Base-by-base conservation (phyloP, 2,113 vertebrate species). In the Eurypyga helias region DNA sequence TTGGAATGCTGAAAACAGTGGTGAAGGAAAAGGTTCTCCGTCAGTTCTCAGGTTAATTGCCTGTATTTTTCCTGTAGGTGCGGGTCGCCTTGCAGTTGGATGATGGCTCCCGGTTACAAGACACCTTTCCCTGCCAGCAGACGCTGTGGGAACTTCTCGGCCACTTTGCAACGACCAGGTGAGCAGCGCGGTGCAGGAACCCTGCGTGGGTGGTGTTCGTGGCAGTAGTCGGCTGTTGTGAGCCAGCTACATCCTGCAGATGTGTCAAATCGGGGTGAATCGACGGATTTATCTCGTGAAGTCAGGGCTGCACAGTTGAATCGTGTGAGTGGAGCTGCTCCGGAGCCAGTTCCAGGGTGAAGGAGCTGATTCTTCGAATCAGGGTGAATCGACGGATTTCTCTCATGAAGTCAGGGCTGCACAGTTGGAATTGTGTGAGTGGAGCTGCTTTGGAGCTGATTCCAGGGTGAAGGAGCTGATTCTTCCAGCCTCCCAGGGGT, bases 101-200 rank as follows among this genome's bases (percentile, higher is more conserved):
- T 10, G 98, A 99, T 18, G 99, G 99, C 58, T 98, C 98, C 69
- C 98, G 99, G 89, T 95, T 99, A 57, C 99, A 99, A 89, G 98
- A 97, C n/a, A 97, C 97, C 6, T 99, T 99, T 96, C 98, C 94
- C 9, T 98, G 98, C 28, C 98, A 98, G 16, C 98, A 99, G 96
- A 99, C 97, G 13, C 98, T 99, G 84, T 99, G 99, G 99, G 99
- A 99, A 58, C 96, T 99, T 82, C 98, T 99, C 84, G 94, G 92
- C 69, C 98, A 99, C 89, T 99, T 99, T 91, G 90, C 98, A 23
- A 96, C 98, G 96, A 99, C 98, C 97, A 99, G 99, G 99, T 99
- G 94, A 97, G 98, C 95, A 34, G 2, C 25, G 38, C 41, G 58
- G 38, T 65, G 34, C 43, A 34, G 66, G 81, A 45, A 45, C n/a